phyloP scores from a whole-genome alignment of 1,140 invertebrate species.

The Spodoptera frugiperda region DNA sequence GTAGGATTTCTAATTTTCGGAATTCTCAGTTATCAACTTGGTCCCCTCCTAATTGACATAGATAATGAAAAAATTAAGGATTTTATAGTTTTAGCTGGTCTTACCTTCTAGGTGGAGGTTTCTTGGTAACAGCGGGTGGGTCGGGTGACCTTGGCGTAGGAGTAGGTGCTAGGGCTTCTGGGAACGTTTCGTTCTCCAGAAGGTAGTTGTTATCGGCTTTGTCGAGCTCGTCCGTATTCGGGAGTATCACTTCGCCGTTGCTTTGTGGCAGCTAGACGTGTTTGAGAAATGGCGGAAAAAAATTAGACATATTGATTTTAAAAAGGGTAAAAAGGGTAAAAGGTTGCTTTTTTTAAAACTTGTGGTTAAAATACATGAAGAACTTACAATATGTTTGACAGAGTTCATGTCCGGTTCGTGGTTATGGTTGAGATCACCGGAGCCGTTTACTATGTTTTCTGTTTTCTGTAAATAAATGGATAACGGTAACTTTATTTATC shows the following conservation, averaged over 20 bases:
- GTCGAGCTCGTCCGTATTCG: conserved; percentile 66
- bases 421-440: conserved; percentile 79
- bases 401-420: conserved; percentile 70
- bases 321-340: too few species aligned
- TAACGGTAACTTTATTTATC: too few species aligned
- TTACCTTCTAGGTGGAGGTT: conserved; percentile 63
- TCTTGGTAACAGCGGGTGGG: conserved; percentile 56
- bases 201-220: conserved; percentile 63
- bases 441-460: conserved; percentile 72
- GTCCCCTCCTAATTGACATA: too few species aligned
- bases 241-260: conserved; percentile 64
- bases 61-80: too few species aligned
- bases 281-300: neutral
- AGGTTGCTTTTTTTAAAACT: neutral
- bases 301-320: too few species aligned
- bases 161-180: conserved; percentile 72
- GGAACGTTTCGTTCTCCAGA: conserved; percentile 78
- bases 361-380: neutral
- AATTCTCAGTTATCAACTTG: too few species aligned
- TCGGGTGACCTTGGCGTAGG: conserved; percentile 69
- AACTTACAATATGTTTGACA: conserved; percentile 60
- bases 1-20: too few species aligned
- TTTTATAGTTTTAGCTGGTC: neutral
- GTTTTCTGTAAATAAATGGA: conserved; percentile 66
- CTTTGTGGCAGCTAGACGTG: conserved; percentile 58